Evolutionary conservation across 2,888 invertebrate genomes (phyloP), one percentile per base, ranked within the genome.

Genomic region (Heteromurus nitidus): DNA sequence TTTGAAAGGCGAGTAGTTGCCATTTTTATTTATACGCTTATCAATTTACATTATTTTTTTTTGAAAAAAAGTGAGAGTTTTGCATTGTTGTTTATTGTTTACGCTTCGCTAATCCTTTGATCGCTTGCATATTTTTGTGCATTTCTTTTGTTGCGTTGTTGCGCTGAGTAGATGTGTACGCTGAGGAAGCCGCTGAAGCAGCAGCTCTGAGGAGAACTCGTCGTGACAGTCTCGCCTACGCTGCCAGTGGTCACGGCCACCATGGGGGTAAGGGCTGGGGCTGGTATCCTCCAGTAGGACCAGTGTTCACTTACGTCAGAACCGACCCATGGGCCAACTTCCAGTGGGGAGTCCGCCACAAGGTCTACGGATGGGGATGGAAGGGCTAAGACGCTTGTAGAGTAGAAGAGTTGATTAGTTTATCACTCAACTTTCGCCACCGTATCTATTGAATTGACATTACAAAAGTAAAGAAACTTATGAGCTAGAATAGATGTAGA

Each of bases 291-390:
- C 84, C 86, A 11, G 85, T 86, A 2, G 86, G 86, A 18, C 86
- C 86, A 5, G 86, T 86, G 22, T 86, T 86, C 69, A 86, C 86
- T 3, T 86, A 85, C 70, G 86, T 86, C 30, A 80, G 86, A 2
- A 86, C 86, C 11, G 86, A 86, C 68, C 83, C 85, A 31, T 85
- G 85, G 82, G 86, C 85, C 16, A 86, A 86, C 70, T 86, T 85
- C 74, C 86, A 86, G 77, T 84, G 83, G 81, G 86, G 86, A 13
- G 86, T 86, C 42, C 77, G 86, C 18, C 86, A 85, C 50, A 85
- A 83, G 67, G 75, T 77, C 36, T 77, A 84, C 70, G 86, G 86
- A 13, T 80, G 80, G 70, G 85, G 85, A 50, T 82, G 86, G 86
- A 77, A 69, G 42, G 81, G 83, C 58, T 73, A 80, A 77, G 30